These are phyloP conservation scores for Peribatodes rhomboidaria DNA, from an alignment of 2,888 invertebrate species.

Conservation along the genomic window DNA sequence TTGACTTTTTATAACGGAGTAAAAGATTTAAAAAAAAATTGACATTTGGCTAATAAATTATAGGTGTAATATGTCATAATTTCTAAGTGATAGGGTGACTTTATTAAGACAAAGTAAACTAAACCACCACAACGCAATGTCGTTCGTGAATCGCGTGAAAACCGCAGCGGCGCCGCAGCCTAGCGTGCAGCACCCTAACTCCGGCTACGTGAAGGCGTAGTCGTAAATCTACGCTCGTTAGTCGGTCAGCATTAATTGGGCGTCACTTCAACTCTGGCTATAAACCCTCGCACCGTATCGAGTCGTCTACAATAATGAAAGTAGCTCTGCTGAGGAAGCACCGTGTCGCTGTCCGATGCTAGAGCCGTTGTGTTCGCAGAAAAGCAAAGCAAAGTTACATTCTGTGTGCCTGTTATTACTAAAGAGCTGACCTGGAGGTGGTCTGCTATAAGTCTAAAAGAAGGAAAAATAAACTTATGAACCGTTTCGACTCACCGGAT, in stretches of 20 bases:
- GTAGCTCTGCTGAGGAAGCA: not conserved
- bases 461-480: not conserved
- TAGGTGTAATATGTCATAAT: too few relatives aligned
- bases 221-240: constrained; percentile 38
- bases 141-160: not conserved
- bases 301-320: constrained; percentile 22
- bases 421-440: not conserved
- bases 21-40: too few relatives aligned
- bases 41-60: too few relatives aligned
- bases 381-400: not conserved
- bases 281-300: constrained; percentile 45
- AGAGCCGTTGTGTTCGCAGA: not conserved
- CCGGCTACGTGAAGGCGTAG: not conserved
- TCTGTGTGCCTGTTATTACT: too few relatives aligned
- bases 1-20: too few relatives aligned
- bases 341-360: constrained; percentile 3
- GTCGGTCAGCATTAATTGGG: constrained; percentile 42
- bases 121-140: too few relatives aligned
- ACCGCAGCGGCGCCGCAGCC: constrained; percentile 1
- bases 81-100: too few relatives aligned
- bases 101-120: too few relatives aligned
- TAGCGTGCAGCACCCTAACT: constrained; percentile 3
- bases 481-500: too few relatives aligned
- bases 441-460: not conserved
- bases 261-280: constrained; percentile 33